Percentiles rank a stretch among this genome's conserved stretches.
Evolutionary conservation across 2,113 vertebrate species (phyloP).

Genomic region (Oncorhynchus tshawytscha): DNA sequence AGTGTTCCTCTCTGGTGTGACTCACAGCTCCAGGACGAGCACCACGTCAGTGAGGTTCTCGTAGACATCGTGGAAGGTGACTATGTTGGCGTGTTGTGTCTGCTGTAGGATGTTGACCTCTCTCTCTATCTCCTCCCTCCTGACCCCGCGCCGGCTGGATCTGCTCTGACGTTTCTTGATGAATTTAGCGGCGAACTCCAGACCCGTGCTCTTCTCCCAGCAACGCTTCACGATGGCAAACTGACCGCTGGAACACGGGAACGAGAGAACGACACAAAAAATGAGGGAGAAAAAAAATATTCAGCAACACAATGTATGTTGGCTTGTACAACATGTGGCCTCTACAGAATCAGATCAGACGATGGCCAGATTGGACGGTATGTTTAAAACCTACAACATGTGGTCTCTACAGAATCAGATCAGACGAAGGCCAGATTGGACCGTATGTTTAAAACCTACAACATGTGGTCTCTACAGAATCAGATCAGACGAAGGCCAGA

Average conservation of each 20-base stretch:
- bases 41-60: constrained; percentile 96
- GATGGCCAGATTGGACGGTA: too few relatives aligned
- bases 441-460: too few relatives aligned
- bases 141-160: constrained; percentile 87
- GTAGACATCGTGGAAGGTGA: constrained; percentile 88
- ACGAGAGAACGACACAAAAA: neutral
- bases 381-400: too few relatives aligned
- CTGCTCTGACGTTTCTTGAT: constrained; percentile 93
- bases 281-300: too few relatives aligned
- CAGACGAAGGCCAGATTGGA: too few relatives aligned
- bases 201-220: constrained; percentile 78
- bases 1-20: constrained; percentile 28
- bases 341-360: too few relatives aligned
- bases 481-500: too few relatives aligned
- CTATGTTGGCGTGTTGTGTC: constrained; percentile 86
- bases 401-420: too few relatives aligned
- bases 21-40: constrained; percentile 97
- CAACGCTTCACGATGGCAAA: constrained; percentile 96
- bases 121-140: constrained; percentile 87
- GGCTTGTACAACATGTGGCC: too few relatives aligned
- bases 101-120: constrained; percentile 90
- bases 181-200: constrained; percentile 90
- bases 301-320: too few relatives aligned
- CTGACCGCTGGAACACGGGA: constrained; percentile 79
- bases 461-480: too few relatives aligned